Evolutionary conservation across 1,140 invertebrate genomes (phyloP), one percentile per base, ranked within the genome.

Genomic region (Lysiphlebus fabarum): DNA sequence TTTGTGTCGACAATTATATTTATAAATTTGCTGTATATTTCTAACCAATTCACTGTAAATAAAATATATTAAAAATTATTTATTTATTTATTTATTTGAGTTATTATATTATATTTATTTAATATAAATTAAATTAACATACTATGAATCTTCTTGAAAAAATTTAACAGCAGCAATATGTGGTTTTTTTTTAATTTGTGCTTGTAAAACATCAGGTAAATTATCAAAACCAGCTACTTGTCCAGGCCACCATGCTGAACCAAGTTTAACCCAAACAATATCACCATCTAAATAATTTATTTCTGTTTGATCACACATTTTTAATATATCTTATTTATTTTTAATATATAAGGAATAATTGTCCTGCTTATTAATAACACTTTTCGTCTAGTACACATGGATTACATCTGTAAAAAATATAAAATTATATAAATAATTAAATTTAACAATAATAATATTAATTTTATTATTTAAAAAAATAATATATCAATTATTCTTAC

Each of bases 251-350:
- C 88, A 90, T 65, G 82, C 85, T 9, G 84, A 81, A 8, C 87
- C 83, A 33, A 91, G 73, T 72, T 92, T 92, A 3, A 91, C 89
- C 90, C 90, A 92, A 53, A 91, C 90, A 53, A 91, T 78, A 63
- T 91, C 88, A 45, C 87, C 88, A 63, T 87, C 85, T 61, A 82
- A 77, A 76, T 90, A 91, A 66, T 70, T 67, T 38, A 83, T 76
- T 68, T 81, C 81, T 61, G 82, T 83, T 79, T 87, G 85, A 37
- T 85, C 84, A 69, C 82, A 84, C 85, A 86, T 85, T 58, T 75
- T 78, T 59, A 56, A 66, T 63, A 1, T 45, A 11, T 11, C 17
- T 2, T 2, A 65, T 62, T 38, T 69, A 63, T 45, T 47, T 34
- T 49, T 12, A 12, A 42, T 62, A 11, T 47, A 63, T 73, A 51